A percentile compares a stretch with the other conserved stretches of the same genome.
phyloP scores from a whole-genome alignment of 2,888 invertebrate genomes.

The Junonia oenone region DNA sequence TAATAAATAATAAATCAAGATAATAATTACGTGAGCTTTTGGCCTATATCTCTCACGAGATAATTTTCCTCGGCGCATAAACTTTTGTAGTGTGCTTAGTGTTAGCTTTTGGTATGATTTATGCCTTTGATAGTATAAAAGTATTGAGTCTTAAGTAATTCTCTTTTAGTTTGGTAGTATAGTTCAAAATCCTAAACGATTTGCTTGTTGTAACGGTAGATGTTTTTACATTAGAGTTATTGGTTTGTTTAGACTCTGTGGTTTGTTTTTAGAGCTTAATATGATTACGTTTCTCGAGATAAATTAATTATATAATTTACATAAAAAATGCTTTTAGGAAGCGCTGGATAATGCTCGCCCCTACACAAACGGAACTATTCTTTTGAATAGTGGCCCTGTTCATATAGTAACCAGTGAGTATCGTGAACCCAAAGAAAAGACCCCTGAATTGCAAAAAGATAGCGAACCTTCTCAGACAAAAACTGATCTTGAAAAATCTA shows the following conservation, averaged over 20 bases:
- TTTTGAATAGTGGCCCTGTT: constrained; percentile 60
- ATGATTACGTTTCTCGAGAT: too few species aligned
- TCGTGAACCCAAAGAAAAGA: constrained; percentile 47
- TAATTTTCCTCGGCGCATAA: background rate
- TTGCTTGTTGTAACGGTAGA: background rate
- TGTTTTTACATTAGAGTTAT: background rate
- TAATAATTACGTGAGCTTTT: background rate
- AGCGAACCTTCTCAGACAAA: constrained; percentile 24
- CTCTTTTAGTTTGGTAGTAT: background rate
- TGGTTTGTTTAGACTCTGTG: background rate
- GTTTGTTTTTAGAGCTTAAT: background rate
- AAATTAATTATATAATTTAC: background rate
- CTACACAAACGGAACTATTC: constrained; percentile 65
- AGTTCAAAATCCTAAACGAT: background rate
- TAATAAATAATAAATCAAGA: background rate
- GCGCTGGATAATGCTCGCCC: constrained; percentile 66
- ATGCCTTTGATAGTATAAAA: constrained; percentile 3
- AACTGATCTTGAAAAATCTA: constrained; percentile 13
- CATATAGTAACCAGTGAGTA: constrained; percentile 67
- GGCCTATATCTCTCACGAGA: background rate
- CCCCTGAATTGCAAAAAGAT: constrained; percentile 35
- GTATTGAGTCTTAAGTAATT: background rate
- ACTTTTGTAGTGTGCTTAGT: background rate
- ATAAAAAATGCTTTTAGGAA: constrained; percentile 44
- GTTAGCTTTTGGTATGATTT: background rate